Conservation (phyloP, 2,888 invertebrate species). For the Cataglyphis altisquamis region DNA sequence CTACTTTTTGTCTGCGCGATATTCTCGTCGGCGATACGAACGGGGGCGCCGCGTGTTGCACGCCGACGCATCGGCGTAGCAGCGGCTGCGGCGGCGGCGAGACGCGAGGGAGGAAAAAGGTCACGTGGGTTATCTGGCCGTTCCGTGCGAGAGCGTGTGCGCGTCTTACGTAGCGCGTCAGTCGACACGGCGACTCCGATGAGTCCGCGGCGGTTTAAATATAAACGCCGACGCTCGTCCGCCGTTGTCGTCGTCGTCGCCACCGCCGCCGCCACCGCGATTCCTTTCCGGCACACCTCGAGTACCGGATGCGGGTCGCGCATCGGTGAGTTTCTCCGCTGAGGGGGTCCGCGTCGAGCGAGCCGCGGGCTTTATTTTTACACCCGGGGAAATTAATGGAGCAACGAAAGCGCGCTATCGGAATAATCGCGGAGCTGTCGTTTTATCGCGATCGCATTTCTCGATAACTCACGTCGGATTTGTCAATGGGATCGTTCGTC, state of each 20-base stretch:
- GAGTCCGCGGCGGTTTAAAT: slow-evolving; percentile 62
- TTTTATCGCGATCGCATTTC: slow-evolving; percentile 17
- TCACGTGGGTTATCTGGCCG: slow-evolving; percentile 81
- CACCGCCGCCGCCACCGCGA: background rate
- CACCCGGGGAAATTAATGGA: slow-evolving; percentile 35
- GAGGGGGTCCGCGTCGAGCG: slow-evolving; percentile 30
- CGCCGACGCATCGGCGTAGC: slow-evolving; percentile 53
- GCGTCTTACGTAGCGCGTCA: slow-evolving; percentile 78
- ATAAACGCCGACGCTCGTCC: slow-evolving; percentile 56
- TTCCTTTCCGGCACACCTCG: slow-evolving; percentile 55
- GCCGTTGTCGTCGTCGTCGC: slow-evolving; percentile 9
- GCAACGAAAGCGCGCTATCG: slow-evolving; percentile 14
- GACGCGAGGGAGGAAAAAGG: slow-evolving; percentile 66
- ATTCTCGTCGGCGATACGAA: slow-evolving; percentile 35
- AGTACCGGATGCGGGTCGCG: slow-evolving; percentile 46
- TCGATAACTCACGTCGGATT: slow-evolving; percentile 4
- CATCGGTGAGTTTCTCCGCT: slow-evolving; percentile 36
- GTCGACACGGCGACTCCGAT: slow-evolving; percentile 71
- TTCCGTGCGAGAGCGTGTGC: slow-evolving; percentile 74
- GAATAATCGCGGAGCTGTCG: slow-evolving; percentile 13
- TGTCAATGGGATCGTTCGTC: background rate
- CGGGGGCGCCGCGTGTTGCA: slow-evolving; percentile 40
- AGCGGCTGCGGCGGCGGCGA: slow-evolving; percentile 54
- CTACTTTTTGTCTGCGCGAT: slow-evolving; percentile 54
- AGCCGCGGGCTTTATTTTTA: slow-evolving; percentile 40